phyloP scores from a whole-genome alignment of 2,113 vertebrate species.

The Parus major region DNA sequence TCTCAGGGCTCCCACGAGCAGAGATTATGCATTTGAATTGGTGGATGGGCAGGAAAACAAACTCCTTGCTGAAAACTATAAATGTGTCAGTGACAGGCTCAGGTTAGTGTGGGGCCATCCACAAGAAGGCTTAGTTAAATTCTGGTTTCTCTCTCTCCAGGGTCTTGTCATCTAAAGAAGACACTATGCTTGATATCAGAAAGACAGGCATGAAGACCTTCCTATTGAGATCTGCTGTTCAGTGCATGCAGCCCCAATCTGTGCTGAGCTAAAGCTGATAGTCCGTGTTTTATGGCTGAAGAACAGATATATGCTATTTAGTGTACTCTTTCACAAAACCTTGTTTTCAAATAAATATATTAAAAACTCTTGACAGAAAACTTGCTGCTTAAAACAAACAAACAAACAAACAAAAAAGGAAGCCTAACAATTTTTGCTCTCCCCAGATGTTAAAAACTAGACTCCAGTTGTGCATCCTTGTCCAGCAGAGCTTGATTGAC shows the following conservation, averaged over 20 bases:
- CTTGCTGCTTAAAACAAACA: background rate
- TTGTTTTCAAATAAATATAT: slow-evolving; percentile 82
- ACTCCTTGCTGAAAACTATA: background rate
- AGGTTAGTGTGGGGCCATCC: background rate
- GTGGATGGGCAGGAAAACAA: background rate
- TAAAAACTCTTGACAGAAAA: slow-evolving; percentile 67
- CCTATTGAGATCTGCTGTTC: slow-evolving; percentile 40
- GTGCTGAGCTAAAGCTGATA: slow-evolving; percentile 57
- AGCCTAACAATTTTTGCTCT: background rate
- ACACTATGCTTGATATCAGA: slow-evolving; percentile 19
- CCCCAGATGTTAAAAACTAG: background rate
- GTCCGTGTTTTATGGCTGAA: slow-evolving; percentile 58
- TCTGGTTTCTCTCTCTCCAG: slow-evolving; percentile 41
- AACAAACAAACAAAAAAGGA: background rate
- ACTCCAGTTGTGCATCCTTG: background rate
- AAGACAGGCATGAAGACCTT: slow-evolving; percentile 50
- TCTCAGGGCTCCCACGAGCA: background rate
- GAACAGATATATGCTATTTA: slow-evolving; percentile 68
- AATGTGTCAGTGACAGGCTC: background rate
- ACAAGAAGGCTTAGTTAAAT: background rate
- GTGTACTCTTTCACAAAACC: slow-evolving; percentile 76
- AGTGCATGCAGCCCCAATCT: slow-evolving; percentile 64
- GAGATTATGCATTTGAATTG: background rate
- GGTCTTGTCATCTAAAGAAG: slow-evolving; percentile 45
- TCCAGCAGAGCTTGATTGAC: background rate